Base-by-base conservation (phyloP, 2,888 invertebrate species). In the Plagodis pulveraria region DNA sequence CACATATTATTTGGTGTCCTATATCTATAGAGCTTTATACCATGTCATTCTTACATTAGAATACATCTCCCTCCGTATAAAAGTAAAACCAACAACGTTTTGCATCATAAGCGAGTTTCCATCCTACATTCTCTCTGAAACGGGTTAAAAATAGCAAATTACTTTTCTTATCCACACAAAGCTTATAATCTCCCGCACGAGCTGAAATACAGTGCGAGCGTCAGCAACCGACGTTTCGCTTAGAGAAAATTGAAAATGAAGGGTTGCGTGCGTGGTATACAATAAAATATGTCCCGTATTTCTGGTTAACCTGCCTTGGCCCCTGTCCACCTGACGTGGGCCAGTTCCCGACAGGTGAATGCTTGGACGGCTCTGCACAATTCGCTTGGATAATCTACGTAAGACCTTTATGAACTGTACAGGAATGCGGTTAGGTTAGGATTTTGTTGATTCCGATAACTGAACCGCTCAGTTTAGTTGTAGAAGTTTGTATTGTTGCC, bases 161-260 rank as follows among this genome's bases (percentile, higher is more conserved):
- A 56, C 52, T 52, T 61, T 61, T 53, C 60, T 60, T 61, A 56
- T 56, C 52, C 56, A 38, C 49, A 42, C 49, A 56, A 49, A 61
- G 60, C 52, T 56, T 52, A 56, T 61, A 61, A 61, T 61, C 56
- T 50, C 49, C 52, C 56, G 35, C 45, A 35, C 49, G 56, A 40
- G 56, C 51, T 56, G 41, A 52, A 52, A 61, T 52, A 56, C 60
- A 61, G 60, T 61, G 60, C 52, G 44, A 61, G 49, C 60, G 66
- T 66, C 59, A 65, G 64, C 59, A 38, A 59, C 58, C 63, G 53
- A 63, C 57, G 62, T 66, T 63, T 66, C 62, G 53, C 60, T 64
- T 62, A 50, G 53, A 69, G 67, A 68, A 70, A 69, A 73, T 71
- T 70, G 69, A 71, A 71, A 68, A 65, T 67, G 67, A 71, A 72